Evolutionary conservation across 2,113 vertebrate species (phyloP), one percentile per base, ranked within the genome.

Genomic region (Nansenia antarctica): DNA sequence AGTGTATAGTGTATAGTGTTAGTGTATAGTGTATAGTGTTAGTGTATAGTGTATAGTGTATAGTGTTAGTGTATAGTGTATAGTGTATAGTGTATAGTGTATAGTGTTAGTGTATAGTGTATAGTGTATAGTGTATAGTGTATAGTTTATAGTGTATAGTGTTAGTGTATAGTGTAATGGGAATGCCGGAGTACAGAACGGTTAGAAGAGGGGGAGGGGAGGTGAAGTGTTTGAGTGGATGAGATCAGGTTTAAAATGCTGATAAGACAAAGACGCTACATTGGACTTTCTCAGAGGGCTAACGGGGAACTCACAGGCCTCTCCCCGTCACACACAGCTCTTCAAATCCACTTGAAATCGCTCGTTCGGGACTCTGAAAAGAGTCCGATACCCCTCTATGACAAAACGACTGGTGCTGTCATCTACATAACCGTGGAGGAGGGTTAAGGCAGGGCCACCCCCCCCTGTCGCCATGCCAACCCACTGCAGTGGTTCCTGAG

Each of bases 401-500:
- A 2, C 27, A 26, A 14, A 55, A 24, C 53, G 8, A 0, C 45
- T 27, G 24, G 52, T 27, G 24, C 7, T 14, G 53, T 82, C 80
- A 84, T 82, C 72, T 66, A 37, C 74, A 80, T 72, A 82, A 88
- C 45, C 9, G n/a, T 8, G n/a, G 45, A 6, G 45, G 14, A 8
- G 45, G 45, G 45, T 49, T 49, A n/a, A 49, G 45, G 39, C 45
- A 49, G 45, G 45, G 45, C n/a, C 45, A 49, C n/a, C 45, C 14
- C 59, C n/a, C 14, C 59, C n/a, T 70, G 65, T 79, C 65, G 69
- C 61, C 81, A 69, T 79, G 78, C 73, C 79, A 84, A 84, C 79
- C 77, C 68, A 60, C 65, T 72, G 76, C 80, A 71, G 67, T 63
- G 81, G 75, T 78, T 72, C 69, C 73, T 70, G 66, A 86, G 80